Conservation (phyloP, 2,113 vertebrate genomes). For the Marmota monax region DNA sequence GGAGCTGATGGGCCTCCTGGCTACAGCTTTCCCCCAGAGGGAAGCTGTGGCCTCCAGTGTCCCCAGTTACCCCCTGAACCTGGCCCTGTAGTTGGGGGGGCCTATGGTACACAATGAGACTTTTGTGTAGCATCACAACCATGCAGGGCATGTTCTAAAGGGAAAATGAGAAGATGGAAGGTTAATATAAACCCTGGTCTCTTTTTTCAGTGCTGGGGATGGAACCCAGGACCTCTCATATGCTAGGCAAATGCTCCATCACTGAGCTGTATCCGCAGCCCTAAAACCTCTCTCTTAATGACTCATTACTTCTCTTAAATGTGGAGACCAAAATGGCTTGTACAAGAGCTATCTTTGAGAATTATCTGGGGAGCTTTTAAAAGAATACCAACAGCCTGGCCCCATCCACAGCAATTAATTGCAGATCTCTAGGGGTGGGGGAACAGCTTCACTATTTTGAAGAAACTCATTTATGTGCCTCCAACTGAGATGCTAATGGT, state of each 20-base stretch:
- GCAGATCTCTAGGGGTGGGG: background rate
- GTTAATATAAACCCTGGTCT: background rate
- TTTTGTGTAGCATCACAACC: background rate
- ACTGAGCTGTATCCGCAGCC: background rate
- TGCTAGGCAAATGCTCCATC: background rate
- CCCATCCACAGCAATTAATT: background rate
- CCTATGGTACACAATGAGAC: background rate
- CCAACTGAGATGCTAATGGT: background rate
- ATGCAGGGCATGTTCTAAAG: background rate
- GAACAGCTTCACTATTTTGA: background rate
- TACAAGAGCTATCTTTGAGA: background rate
- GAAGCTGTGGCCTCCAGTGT: slow-evolving; percentile 26
- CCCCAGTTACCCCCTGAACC: slow-evolving; percentile 1
- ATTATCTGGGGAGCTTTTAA: background rate
- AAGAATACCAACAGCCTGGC: background rate
- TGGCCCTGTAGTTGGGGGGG: background rate
- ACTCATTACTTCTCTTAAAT: background rate
- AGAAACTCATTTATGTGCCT: background rate
- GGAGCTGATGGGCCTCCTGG: slow-evolving; percentile 26
- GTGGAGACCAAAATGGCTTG: background rate
- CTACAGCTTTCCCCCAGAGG: background rate
- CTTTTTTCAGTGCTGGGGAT: background rate
- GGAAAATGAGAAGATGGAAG: background rate
- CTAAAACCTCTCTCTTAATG: background rate
- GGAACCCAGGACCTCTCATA: background rate